Evolutionary conservation across 2,888 invertebrate genomes (phyloP), one percentile per base, ranked within the genome.

Genomic region (Xanthia icteritia): DNA sequence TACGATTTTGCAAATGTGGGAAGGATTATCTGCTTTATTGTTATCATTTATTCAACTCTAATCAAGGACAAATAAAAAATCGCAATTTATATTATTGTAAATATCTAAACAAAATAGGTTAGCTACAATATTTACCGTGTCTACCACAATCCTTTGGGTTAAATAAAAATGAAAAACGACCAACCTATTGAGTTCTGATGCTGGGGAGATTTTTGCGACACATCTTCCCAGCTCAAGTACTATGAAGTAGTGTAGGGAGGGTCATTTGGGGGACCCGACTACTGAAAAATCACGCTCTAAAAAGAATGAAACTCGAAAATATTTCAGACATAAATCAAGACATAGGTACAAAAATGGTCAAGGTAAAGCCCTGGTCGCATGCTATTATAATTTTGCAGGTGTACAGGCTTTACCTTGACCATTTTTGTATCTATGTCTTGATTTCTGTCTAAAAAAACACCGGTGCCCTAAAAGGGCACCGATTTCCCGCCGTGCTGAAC

Each of bases 11-110:
- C 58, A 39, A 60, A 60, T 54, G n/a, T n/a, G 20, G 27, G 1
- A 36, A 58, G 67, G 78, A 71, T 73, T 73, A 79, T 72, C 64
- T 45, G n/a, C 2, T 65, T 42, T 15, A 42, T 54, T 77, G 45
- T 77, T 69, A 72, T 81, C 83, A 79, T 83, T 78, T 20, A 68
- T 68, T 72, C 58, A 78, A 73, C 79, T 72, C 17, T 5, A 27
- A 71, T 65, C 31, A 42, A 36, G 45, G 69, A 36, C 45, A 36
- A 58, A 58, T 36, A 20, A 17, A 48, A 75, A 63, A 36, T 0
- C 11, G 15, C n/a, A 39, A 48, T 31, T 66, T 27, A 75, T 60
- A 9, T 1, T n/a, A 6, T 23, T 23, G 1, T 63, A 56, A 54
- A 31, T 23, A 60, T 42, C 13, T 17, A 45, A 54, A 27, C 45